phyloP scores from a whole-genome alignment of 2,888 invertebrate genomes.

The Crossocerus cetratus region DNA sequence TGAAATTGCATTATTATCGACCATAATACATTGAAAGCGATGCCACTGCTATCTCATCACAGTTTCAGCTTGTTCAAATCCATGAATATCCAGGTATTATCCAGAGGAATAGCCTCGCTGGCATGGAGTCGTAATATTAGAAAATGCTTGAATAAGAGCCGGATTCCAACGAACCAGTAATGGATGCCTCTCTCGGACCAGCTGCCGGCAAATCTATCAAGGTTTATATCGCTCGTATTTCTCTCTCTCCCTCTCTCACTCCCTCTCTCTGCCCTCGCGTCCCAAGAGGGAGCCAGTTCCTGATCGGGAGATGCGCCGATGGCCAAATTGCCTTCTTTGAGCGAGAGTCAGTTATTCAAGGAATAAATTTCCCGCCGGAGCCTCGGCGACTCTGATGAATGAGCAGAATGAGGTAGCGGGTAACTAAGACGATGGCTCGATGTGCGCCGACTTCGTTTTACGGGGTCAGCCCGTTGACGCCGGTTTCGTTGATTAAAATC shows the following conservation, averaged over 20 bases:
- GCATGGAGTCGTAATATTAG: not conserved
- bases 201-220: no score
- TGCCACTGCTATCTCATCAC: no score
- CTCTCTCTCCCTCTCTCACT: not conserved
- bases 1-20: no score
- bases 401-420: constrained; percentile 23
- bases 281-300: not conserved
- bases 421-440: constrained; percentile 19
- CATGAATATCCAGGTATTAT: no score
- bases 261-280: no score
- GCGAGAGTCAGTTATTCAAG: constrained; percentile 12
- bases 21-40: no score
- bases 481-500: constrained; percentile 68
- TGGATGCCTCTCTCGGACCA: not conserved
- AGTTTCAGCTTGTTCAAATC: no score
- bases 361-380: constrained; percentile 30
- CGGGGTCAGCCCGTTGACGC: constrained; percentile 43
- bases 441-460: constrained; percentile 35
- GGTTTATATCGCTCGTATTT: not conserved
- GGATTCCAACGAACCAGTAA: not conserved
- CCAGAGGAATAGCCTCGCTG: constrained; percentile 16
- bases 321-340: not conserved
- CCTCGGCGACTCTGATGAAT: constrained; percentile 18
- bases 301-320: not conserved
- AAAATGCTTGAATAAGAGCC: no score